Evolutionary conservation across 2,113 vertebrate genomes (phyloP).

Genomic region (Limnothrissa miodon): DNA sequence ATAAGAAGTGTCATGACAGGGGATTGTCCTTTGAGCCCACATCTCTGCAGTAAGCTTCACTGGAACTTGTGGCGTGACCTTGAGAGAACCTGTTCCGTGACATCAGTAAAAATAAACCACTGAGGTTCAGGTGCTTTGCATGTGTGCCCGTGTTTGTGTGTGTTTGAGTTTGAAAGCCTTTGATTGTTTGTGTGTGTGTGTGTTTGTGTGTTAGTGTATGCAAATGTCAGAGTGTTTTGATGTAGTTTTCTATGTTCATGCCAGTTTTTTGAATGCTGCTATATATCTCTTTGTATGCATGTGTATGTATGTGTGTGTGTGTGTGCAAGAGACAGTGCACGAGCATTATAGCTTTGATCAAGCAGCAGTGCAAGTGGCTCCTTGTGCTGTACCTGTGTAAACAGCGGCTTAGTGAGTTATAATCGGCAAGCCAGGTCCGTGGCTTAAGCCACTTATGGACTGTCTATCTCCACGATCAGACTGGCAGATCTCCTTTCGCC

Average conservation of each 20-base stretch:
- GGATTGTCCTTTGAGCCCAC: not conserved
- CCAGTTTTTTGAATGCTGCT: slow-evolving; percentile 28
- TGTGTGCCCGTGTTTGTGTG: not conserved
- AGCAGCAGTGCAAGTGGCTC: not conserved
- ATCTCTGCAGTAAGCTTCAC: not conserved
- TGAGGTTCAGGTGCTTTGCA: slow-evolving; percentile 1
- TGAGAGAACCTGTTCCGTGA: not conserved
- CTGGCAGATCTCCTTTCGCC: slow-evolving; percentile 51
- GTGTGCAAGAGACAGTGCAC: not conserved
- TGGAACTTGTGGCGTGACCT: not conserved
- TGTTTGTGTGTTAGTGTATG: slow-evolving; percentile 14
- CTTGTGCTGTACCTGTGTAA: slow-evolving; percentile 46
- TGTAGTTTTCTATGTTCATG: slow-evolving; percentile 29
- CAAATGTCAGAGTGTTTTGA: not conserved
- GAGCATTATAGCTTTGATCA: not conserved
- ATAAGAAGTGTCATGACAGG: not conserved
- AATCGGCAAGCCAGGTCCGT: slow-evolving; percentile 51
- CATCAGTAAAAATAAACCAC: not conserved
- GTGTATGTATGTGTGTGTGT: not conserved
- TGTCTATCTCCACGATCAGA: slow-evolving; percentile 59
- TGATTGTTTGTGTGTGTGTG: not conserved
- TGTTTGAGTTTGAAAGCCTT: not conserved
- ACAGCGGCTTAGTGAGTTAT: slow-evolving; percentile 62
- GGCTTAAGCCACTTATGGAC: slow-evolving; percentile 65
- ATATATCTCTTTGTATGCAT: not conserved